Base-by-base conservation (phyloP, 2,113 vertebrate species). In the Rhinolophus ferrumequinum region DNA sequence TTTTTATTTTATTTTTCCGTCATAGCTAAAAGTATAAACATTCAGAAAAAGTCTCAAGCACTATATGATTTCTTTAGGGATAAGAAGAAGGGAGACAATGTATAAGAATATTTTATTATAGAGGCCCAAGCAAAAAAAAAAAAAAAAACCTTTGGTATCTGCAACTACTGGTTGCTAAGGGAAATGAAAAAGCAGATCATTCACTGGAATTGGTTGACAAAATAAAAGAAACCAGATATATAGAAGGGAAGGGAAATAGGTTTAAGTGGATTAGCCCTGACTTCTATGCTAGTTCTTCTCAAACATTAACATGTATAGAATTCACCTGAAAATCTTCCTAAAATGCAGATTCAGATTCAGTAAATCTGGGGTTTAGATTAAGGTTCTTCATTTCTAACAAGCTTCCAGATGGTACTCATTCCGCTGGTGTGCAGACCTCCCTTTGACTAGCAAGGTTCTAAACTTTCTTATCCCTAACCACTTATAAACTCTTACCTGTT, bases 191-290 rank as follows among this genome's bases (percentile, higher is more conserved):
- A 62, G 6, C 26, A 89, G 54, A 60, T 54, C 28, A 62, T 90
- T 95, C 60, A 90, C 3, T 82, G 26, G 28, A 56, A 87, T 76
- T 64, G 2, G 13, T 72, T 64, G 21, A 58, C 22, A 80, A 84
- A 85, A 41, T 62, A 66, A 84, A 89, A 92, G 47, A 92, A 95
- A 73, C 10, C 56, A 88, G 19, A 22, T 77, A 66, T 38, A 84
- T 73, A 89, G 19, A 89, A 89, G 28, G 73, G 35, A 96, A 3
- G 8, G 4, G 2, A 89, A 60, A 13, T 21, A 89, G 21, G 11
- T 38, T 52, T 56, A 58, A 79, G 4, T 6, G 4, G 38, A 84
- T 19, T 79, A 92, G 22, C 21, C 15, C 33, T 38, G 4, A 56
- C 16, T 84, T 80, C 38, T 66, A 80, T 58, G 38, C 21, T 70